Evolutionary conservation across 2,888 invertebrate species (phyloP), one percentile per base, ranked within the genome.

Genomic region (Fragum whitleyi): DNA sequence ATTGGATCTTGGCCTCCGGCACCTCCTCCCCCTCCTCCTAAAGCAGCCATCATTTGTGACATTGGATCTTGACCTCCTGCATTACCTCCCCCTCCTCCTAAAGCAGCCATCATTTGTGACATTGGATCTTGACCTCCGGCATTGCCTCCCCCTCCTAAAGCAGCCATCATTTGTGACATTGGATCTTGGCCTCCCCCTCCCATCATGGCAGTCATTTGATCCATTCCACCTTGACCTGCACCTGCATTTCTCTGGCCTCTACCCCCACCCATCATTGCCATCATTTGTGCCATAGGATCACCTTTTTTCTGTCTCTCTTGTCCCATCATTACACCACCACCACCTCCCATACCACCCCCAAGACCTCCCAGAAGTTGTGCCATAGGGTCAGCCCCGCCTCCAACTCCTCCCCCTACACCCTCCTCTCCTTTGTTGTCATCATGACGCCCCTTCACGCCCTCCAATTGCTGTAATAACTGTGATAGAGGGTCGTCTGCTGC

Each of bases 61-160:
- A 70, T 69, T 2, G n/a, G 39, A 9, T n/a, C 26, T n/a, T n/a
- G n/a, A 36, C 59, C 57, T 11, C 39, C 59, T 53, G 57, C 28
- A 16, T 57, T 57, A 47, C 42, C 32, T 36, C 21, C 42, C n/a
- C 19, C 19, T 26, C 74, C 55, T 19, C 59, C 28, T n/a, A 39
- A 51, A 11, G 47, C 74, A 21, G 61, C 61, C 47, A 72, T 61
- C 14, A 61, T 28, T 23, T 39, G 65, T 42, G 65, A 39, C 61
- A 61, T 29, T 1, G 16, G 19, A 42, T 65, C 42, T 21, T 6
- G 7, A 9, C 23, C 42, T 19, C 65, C 61, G 9, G 7, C n/a
- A 7, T 23, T 16, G 0, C 42, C 42, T 21, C 65, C 65, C 6
- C 28, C 57, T 29, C 55, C 53, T 36, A 28, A 11, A n/a, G 39